Base-by-base conservation (phyloP, 2,113 vertebrate genomes). In the Plecotus auritus region DNA sequence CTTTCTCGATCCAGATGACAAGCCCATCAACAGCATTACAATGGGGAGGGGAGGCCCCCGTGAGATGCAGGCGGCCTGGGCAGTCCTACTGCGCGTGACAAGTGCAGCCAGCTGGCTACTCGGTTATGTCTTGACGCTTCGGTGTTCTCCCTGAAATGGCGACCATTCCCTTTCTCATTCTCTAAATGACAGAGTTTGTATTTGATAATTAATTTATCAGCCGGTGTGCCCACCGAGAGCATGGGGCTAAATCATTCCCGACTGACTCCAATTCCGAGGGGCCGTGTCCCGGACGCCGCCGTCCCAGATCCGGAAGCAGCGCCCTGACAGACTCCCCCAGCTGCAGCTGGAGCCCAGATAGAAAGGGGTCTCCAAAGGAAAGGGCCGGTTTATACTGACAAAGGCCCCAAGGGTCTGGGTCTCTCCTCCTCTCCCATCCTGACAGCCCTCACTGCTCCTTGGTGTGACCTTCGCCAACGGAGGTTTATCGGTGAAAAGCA, bases 201-300 rank as follows among this genome's bases (percentile, higher is more conserved):
- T 54, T 54, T 22, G 85, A 72, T 94, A 96, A 94, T 94, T 96
- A 94, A 88, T 92, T 95, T 95, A 81, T 87, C 77, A 94, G 49
- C 70, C 80, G 66, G 73, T 92, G 56, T 82, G 96, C 90, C 87
- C 93, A 17, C 47, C 37, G 20, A 64, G 93, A 73, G 13, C 88
- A 26, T 40, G 85, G 51, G 47, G 69, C 89, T 80, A 94, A 86
- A 88, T 96, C 91, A 97, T 42, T 45, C 22, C 56, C 56, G 74
- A 97, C 93, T 76, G 76, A 94, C 93, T 93, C 40, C 66, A 85
- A 45, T 61, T 92, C 72, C 72, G 77, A 89, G 72, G 85, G 45
- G 93, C 72, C 47, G 23, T 88, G 61, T 74, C 91, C 67, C 1
- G 7, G 20, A 32, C 73, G 45, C 35, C 37, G 70, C 17, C 3